These are phyloP conservation scores for Aptenodytes patagonicus DNA, from an alignment of 2,113 vertebrate species.

Conservation along the genomic window DNA sequence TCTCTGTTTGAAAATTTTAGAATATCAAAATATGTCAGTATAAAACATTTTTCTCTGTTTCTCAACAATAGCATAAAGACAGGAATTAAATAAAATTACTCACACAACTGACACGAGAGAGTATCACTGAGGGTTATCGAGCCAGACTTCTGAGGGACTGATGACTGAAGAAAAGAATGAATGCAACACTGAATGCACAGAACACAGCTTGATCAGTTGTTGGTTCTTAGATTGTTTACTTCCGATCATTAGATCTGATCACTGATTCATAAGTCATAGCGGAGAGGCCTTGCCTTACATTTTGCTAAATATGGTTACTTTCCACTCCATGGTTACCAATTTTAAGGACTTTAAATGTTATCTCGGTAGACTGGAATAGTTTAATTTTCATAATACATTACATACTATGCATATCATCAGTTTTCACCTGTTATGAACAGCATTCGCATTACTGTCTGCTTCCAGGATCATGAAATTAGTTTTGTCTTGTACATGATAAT, in stretches of 20 bases:
- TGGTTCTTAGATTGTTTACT: neutral
- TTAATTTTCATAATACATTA: neutral
- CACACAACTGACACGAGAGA: neutral
- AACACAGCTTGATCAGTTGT: neutral
- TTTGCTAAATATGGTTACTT: neutral
- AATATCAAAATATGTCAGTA: neutral
- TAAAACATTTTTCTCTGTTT: neutral
- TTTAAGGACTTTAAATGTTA: neutral
- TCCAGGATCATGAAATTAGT: neutral
- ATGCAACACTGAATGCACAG: neutral
- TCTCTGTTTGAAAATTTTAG: neutral
- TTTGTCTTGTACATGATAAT: neutral
- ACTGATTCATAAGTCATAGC: neutral
- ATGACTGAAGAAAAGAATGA: neutral
- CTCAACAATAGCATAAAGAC: neutral
- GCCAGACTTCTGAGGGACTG: neutral
- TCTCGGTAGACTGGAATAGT: neutral
- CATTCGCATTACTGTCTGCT: neutral
- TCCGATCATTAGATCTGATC: neutral
- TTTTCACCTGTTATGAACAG: neutral
- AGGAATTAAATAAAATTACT: neutral
- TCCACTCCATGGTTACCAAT: neutral
- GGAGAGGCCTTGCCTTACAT: neutral
- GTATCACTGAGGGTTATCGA: neutral
- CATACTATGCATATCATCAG: fast-evolving